phyloP scores from a whole-genome alignment of 2,113 vertebrate genomes.

The Bos indicus region DNA sequence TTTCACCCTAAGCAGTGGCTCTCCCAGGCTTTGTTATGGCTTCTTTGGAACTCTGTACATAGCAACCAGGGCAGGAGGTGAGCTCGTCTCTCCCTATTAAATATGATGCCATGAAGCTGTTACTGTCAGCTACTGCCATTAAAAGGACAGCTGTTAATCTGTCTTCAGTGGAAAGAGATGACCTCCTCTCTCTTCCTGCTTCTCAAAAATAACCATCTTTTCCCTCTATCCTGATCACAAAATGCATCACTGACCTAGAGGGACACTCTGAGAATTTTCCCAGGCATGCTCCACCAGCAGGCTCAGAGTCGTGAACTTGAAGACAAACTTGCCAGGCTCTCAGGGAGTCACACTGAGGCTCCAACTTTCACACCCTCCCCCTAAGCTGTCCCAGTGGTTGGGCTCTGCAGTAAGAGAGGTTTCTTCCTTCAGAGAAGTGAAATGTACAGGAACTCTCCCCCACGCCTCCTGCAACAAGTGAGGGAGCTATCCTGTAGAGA shows the following conservation, averaged over 20 bases:
- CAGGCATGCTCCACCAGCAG: background rate
- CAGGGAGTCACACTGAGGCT: background rate
- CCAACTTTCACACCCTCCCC: background rate
- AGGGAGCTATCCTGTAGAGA: background rate
- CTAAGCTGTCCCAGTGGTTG: background rate
- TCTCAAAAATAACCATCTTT: constrained; percentile 37
- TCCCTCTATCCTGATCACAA: background rate
- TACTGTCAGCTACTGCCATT: constrained; percentile 46
- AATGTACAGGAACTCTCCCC: background rate
- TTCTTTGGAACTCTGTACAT: constrained; percentile 38
- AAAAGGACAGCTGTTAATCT: constrained; percentile 54
- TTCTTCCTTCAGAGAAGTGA: background rate
- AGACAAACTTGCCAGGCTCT: background rate
- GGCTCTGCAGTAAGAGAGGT: background rate
- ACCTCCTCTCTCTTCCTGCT: constrained; percentile 2
- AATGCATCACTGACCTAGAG: background rate
- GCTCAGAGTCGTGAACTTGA: background rate
- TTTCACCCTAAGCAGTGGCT: background rate
- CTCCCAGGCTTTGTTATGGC: constrained; percentile 57
- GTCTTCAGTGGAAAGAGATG: constrained; percentile 4
- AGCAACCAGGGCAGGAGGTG: constrained; percentile 53
- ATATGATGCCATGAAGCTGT: constrained; percentile 56
- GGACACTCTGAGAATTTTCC: background rate
- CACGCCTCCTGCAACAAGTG: background rate
- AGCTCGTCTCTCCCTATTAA: constrained; percentile 53